Conservation (phyloP, 2,888 invertebrate species). For the Odontocerum albicorne region DNA sequence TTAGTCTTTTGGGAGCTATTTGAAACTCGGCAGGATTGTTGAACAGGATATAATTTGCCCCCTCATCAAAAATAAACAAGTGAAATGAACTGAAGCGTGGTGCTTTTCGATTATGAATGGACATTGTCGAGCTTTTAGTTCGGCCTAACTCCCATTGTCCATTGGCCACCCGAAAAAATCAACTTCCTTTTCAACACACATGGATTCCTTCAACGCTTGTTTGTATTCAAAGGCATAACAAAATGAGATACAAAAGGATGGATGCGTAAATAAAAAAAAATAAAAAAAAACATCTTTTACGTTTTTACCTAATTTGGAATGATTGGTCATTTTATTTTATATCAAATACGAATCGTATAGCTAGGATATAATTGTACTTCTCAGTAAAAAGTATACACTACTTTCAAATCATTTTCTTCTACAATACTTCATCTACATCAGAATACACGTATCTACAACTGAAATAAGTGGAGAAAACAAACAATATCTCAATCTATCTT, state of each 20-base stretch:
- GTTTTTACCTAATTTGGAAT: too few species aligned
- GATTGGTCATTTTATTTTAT: too few species aligned
- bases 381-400: too few species aligned
- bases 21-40: too few species aligned
- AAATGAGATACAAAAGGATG: not conserved
- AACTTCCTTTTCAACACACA: constrained; percentile 19
- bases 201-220: constrained; percentile 9
- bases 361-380: too few species aligned
- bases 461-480: too few species aligned
- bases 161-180: constrained; percentile 20
- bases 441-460: too few species aligned
- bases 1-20: too few species aligned
- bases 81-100: constrained; percentile 16
- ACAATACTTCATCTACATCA: too few species aligned
- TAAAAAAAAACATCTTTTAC: constrained; percentile 3
- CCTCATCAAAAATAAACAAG: constrained; percentile 19
- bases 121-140: constrained; percentile 20
- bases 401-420: too few species aligned
- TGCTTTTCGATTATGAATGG: constrained; percentile 21
- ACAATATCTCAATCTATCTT: too few species aligned
- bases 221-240: constrained; percentile 3
- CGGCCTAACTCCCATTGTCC: constrained; percentile 8
- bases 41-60: constrained; percentile 5
- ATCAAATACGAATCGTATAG: too few species aligned
- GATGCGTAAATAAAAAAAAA: not conserved